Base-by-base conservation (phyloP, 2,888 invertebrate species). In the Chalcis sispes region DNA sequence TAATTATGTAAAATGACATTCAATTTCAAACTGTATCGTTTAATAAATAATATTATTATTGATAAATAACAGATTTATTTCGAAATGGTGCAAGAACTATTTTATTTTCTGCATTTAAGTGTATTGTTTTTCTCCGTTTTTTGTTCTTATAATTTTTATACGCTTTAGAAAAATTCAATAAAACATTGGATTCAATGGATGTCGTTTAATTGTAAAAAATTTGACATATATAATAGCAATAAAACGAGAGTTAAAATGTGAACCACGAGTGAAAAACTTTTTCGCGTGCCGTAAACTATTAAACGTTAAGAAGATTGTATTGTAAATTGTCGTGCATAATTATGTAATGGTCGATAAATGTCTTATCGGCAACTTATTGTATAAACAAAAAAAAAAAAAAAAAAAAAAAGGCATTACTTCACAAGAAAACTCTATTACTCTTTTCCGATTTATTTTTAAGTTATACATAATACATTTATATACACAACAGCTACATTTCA, bases 261-360 rank as follows among this genome's bases (percentile, higher is more conserved):
- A 7, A 36, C 8, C 18, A 23, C 13, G 54, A 62, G 1, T 10
- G 25, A 10, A 29, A 27, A 25, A 29, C 13, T 36, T 7, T 76
- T 81, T 82, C 81, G 82, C 84, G 85, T 85, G 85, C 84, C 85
- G 79, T 80, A 81, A 87, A 87, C 84, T 87, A 88, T 85, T 86
- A 86, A 82, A 78, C 83, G 78, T 80, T 87, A 87, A 86, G 85
- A 79, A 81, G 82, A 82, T 50, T 74, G 56, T 77, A 76, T 79
- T 81, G 80, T 81, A 83, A 79, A 77, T 84, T 77, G 84, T 85
- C 82, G 79, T 77, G 79, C 83, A 83, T 84, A 83, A 83, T 82
- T 81, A 81, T 81, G 81, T 86, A 86, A 83, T 52, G 36, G 84
- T 80, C 81, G 81, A 83, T 85, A 81, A 78, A 84, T 84, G 84